Evolutionary conservation across 2,113 vertebrate species (phyloP).

Genomic region (Thymallus thymallus): DNA sequence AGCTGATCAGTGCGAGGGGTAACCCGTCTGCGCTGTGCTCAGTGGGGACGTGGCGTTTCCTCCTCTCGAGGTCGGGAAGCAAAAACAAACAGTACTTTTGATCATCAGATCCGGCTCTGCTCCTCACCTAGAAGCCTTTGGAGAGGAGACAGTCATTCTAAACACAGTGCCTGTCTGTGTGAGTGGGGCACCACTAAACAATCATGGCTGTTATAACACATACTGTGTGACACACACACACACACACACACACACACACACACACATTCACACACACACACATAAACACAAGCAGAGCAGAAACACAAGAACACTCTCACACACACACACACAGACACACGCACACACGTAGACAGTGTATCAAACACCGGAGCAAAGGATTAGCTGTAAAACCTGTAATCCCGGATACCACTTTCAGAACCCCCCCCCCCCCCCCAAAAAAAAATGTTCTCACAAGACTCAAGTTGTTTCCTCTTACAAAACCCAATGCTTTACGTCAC

Average conservation of each 20-base stretch:
- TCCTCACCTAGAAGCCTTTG: slow-evolving; percentile 63
- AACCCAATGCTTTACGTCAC: slow-evolving; percentile 59
- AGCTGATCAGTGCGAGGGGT: slow-evolving; percentile 81
- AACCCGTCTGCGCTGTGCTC: slow-evolving; percentile 83
- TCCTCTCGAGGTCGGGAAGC: slow-evolving; percentile 77
- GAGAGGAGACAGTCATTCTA: slow-evolving; percentile 61
- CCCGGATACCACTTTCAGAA: slow-evolving; percentile 61
- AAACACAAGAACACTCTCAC: slow-evolving; percentile 26
- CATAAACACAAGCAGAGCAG: slow-evolving; percentile 35
- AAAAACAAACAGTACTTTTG: slow-evolving; percentile 77
- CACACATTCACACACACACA: slow-evolving; percentile 33
- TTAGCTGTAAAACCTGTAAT: slow-evolving; percentile 62
- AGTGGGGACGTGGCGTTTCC: slow-evolving; percentile 80
- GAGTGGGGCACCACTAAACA: slow-evolving; percentile 52
- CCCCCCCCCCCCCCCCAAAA: no score
- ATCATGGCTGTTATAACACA: slow-evolving; percentile 43
- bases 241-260: not conserved
- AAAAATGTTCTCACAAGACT: slow-evolving; percentile 68
- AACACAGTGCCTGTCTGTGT: slow-evolving; percentile 45
- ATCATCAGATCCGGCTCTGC: slow-evolving; percentile 76
- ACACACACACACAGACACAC: slow-evolving; percentile 33
- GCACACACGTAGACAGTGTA: slow-evolving; percentile 39
- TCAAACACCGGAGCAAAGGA: slow-evolving; percentile 56
- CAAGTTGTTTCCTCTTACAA: slow-evolving; percentile 60
- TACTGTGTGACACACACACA: slow-evolving; percentile 24